Percentiles rank a stretch among this genome's conserved stretches.
Conservation (phyloP, 2,113 vertebrate genomes). For the Rutilus rutilus region DNA sequence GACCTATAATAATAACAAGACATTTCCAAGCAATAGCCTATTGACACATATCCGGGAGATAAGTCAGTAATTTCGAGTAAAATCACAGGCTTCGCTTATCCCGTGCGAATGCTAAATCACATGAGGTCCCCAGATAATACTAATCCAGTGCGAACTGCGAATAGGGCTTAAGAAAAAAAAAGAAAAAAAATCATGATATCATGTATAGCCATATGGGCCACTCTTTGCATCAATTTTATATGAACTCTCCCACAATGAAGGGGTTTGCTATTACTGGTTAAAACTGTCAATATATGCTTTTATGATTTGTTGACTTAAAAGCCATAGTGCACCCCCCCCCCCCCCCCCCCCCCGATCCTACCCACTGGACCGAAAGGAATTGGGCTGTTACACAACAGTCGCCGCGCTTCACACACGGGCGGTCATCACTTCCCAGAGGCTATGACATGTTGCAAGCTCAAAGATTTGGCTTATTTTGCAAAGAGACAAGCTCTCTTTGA, state of each 20-base stretch:
- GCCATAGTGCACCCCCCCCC: too few relatives aligned
- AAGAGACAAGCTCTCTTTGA: background rate
- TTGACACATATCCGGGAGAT: too few relatives aligned
- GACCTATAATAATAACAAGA: too few relatives aligned
- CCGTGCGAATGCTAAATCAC: too few relatives aligned
- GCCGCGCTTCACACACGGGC: background rate
- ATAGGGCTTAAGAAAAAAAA: background rate
- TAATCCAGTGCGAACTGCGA: too few relatives aligned
- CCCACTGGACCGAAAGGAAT: conserved; percentile 7
- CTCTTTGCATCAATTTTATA: conserved; percentile 1
- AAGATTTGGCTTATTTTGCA: conserved; percentile 12
- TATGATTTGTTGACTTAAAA: background rate
- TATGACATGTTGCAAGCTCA: conserved; percentile 9
- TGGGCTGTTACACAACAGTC: conserved; percentile 34
- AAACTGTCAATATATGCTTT: background rate
- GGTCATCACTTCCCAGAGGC: conserved; percentile 19
- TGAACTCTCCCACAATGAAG: background rate
- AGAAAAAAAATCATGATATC: background rate
- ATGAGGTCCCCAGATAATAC: too few relatives aligned
- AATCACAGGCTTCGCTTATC: too few relatives aligned
- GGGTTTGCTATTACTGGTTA: background rate
- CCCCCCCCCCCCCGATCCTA: background rate
- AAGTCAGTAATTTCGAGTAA: too few relatives aligned
- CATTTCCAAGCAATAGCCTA: too few relatives aligned
- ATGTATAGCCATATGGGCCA: background rate